Base-by-base conservation (phyloP, 1,140 invertebrate genomes). In the Cotesia glomerata region DNA sequence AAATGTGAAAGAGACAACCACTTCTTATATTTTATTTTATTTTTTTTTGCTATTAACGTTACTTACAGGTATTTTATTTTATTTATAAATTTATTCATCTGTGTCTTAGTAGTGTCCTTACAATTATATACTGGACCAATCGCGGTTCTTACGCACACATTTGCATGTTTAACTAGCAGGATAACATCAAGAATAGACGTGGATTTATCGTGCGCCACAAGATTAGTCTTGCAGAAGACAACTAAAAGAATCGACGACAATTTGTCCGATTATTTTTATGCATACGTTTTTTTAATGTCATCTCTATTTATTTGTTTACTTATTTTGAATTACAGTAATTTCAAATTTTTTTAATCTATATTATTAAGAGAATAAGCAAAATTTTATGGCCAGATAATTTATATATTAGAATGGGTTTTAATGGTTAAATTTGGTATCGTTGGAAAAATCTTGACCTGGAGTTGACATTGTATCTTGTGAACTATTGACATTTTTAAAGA, bases 111-210 rank as follows among this genome's bases (percentile, higher is more conserved):
- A 67, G 54, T 67, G 65, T 67, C 39, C 32, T 35, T 32, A 45
- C 39, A 45, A 45, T 16, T 36, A 49, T 35, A n/a, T 8, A 67
- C 51, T 51, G 8, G 4, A 45, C 52, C 35, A 58, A 68, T 68
- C n/a, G 52, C n/a, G 45, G n/a, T 26, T 54, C 49, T 5, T 18
- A 61, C 36, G 11, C 58, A n/a, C 58, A 52, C 14, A 56, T 45
- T 45, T 45, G 39, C 26, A 34, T 51, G 13, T 45, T 3, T 68
- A 63, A 39, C 74, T 13, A 64, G 51, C 11, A 14, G 49, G 69
- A 76, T 71, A 75, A 75, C 75, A 66, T 76, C 71, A 66, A 34
- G 69, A 71, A 79, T 75, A 77, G 75, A 77, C 52, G 62, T 74
- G 75, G 77, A 79, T 79, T 79, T 77, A 79, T 79, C 52, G 75